phyloP scores from a whole-genome alignment of 2,797 vertebrate species.

The Anomalospiza imberbis region DNA sequence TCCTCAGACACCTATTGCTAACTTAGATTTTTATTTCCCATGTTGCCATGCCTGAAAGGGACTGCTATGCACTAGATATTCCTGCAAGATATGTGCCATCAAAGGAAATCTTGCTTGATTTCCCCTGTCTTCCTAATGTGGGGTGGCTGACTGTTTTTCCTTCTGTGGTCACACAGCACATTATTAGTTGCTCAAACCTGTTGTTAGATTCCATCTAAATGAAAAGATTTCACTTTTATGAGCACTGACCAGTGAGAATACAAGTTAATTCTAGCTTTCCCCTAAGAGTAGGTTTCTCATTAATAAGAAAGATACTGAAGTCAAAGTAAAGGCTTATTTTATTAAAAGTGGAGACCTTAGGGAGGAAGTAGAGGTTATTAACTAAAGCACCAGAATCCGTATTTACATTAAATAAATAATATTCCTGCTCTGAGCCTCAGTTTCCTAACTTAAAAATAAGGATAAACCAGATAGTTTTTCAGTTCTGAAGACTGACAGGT shows the following conservation, averaged over 20 bases:
- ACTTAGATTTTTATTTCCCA: constrained; percentile 32
- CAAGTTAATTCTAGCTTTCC: not conserved
- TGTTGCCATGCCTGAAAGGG: not conserved
- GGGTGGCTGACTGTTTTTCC: not conserved
- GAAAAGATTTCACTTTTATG: constrained; percentile 3
- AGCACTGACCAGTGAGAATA: not conserved
- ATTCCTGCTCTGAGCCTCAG: not conserved
- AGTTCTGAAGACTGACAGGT: not conserved
- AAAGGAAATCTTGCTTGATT: constrained; percentile 15
- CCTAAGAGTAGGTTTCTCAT: not conserved
- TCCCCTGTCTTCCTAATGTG: not conserved
- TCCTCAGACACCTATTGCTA: not conserved
- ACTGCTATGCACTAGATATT: not conserved
- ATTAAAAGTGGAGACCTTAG: not conserved
- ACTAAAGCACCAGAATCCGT: not conserved
- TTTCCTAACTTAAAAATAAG: not conserved
- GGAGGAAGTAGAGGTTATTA: not conserved
- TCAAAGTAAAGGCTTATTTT: not conserved
- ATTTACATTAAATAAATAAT: not conserved
- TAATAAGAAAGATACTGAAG: not conserved
- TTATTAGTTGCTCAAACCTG: not conserved
- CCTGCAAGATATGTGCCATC: not conserved
- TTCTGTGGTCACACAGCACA: not conserved
- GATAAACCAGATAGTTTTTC: not conserved
- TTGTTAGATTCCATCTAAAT: not conserved